phyloP scores from a whole-genome alignment of 1,140 invertebrate genomes.

The Caerostris darwini region DNA sequence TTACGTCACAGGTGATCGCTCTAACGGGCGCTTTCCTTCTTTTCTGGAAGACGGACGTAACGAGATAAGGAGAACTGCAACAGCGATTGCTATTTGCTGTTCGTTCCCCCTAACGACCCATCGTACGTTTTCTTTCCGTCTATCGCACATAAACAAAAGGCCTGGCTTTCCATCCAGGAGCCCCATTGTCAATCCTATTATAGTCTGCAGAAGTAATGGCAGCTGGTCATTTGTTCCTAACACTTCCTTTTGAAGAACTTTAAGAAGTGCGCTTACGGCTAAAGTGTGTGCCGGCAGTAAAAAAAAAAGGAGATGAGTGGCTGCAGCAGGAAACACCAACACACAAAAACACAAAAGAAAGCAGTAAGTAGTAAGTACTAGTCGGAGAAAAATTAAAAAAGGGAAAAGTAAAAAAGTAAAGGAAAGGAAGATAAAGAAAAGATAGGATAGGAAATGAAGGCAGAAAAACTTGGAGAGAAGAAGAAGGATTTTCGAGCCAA shows the following conservation, averaged over 20 bases:
- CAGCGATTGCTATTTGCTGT: slow-evolving; percentile 42
- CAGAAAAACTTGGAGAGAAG: slow-evolving; percentile 57
- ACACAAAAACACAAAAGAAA: background rate
- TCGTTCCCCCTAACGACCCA: background rate
- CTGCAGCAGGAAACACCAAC: no score
- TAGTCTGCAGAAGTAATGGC: slow-evolving; percentile 66
- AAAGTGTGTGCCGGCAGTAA: background rate
- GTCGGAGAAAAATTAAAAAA: background rate
- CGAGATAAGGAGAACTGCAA: slow-evolving; percentile 38
- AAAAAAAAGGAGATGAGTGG: background rate
- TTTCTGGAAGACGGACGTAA: background rate
- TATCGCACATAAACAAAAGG: slow-evolving; percentile 61
- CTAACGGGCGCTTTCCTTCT: background rate
- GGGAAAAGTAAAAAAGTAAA: background rate
- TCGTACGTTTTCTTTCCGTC: slow-evolving; percentile 9
- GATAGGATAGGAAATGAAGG: slow-evolving; percentile 58
- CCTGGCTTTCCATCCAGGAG: slow-evolving; percentile 17
- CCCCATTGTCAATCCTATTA: slow-evolving; percentile 72
- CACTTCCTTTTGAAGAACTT: slow-evolving; percentile 57
- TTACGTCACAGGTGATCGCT: slow-evolving; percentile 17
- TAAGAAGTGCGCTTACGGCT: slow-evolving; percentile 53
- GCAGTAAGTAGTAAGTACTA: background rate
- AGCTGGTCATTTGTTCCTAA: slow-evolving; percentile 62
- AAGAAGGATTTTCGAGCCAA: slow-evolving; percentile 63
- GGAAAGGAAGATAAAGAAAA: slow-evolving; percentile 4